A percentile compares a stretch with the other conserved stretches of the same genome.
These are phyloP conservation scores for Octodon degus DNA, from an alignment of 2,113 vertebrate genomes.

Conservation along the genomic window DNA sequence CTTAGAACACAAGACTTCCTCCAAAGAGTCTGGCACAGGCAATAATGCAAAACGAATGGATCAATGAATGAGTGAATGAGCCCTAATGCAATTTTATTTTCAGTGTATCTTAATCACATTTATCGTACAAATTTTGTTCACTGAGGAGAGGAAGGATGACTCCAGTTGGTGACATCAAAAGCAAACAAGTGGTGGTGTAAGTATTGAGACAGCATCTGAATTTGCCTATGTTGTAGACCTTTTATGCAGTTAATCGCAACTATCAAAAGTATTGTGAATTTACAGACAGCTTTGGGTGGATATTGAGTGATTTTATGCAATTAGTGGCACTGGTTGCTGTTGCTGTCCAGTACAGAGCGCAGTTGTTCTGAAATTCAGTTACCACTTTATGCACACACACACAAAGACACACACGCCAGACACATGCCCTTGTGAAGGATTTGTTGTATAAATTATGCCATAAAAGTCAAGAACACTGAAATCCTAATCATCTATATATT, in stretches of 20 bases:
- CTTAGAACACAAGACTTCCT: conserved; percentile 31
- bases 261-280: conserved; percentile 15
- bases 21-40: neutral
- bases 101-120: neutral
- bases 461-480: conserved; percentile 23
- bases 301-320: conserved; percentile 30
- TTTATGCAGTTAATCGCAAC: neutral
- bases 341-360: neutral
- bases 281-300: conserved; percentile 38
- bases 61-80: neutral
- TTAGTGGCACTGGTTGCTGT: neutral
- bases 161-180: neutral
- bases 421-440: neutral
- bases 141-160: neutral
- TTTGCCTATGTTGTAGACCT: neutral
- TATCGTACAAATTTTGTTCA: neutral
- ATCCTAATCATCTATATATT: conserved; percentile 48
- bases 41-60: neutral
- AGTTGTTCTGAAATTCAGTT: conserved; percentile 8
- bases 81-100: neutral
- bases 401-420: neutral
- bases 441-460: conserved; percentile 62
- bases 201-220: neutral
- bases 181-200: neutral
- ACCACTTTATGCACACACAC: neutral